Evolutionary conservation across 2,888 invertebrate species (phyloP), one percentile per base, ranked within the genome.

Genomic region (Apodemia zela): DNA sequence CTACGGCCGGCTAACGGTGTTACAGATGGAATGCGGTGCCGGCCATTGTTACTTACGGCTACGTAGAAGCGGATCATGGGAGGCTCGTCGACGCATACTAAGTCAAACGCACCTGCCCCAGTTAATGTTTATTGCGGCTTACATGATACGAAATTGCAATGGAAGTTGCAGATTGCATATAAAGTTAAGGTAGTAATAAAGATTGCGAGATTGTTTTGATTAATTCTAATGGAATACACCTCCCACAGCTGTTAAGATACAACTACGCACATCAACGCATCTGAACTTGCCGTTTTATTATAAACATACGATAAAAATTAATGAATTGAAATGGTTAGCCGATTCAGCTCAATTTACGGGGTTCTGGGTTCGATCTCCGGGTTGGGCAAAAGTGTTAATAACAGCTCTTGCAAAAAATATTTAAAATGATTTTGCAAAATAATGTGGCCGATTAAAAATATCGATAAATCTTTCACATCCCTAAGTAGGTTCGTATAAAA

Each of bases 21-120:
- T 78, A 76, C 73, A 70, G 78, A 74, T 76, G 89, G 89, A 87
- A 88, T 89, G 89, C 79, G 81, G 74, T 73, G 72, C 69, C 79
- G 81, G 81, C 82, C 85, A 88, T 89, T 89, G 88, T 89, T 87
- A 80, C 79, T 77, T 74, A 73, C 72, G 72, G 73, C 73, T 70
- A 68, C 71, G 82, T 82, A 87, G 86, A 87, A 88, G 85, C 82
- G 75, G 80, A 81, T 73, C 82, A 78, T 75, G 75, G 75, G 8
- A 18, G 13, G 51, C 75, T 75, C 75, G 74, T 72, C 78, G 74
- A 71, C 79, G 81, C 81, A 84, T 83, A 84, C 80, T 82, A 80
- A 83, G 58, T 58, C 42, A 21, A 13, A 21, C 18, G 62, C 62
- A 59, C 62, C 58, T 62, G 58, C 47, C 58, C 62, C 21, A 51